A percentile compares a stretch with the other conserved stretches of the same genome.
phyloP scores from a whole-genome alignment of 1,140 invertebrate genomes.

The Zaprionus kolodkinae region DNA sequence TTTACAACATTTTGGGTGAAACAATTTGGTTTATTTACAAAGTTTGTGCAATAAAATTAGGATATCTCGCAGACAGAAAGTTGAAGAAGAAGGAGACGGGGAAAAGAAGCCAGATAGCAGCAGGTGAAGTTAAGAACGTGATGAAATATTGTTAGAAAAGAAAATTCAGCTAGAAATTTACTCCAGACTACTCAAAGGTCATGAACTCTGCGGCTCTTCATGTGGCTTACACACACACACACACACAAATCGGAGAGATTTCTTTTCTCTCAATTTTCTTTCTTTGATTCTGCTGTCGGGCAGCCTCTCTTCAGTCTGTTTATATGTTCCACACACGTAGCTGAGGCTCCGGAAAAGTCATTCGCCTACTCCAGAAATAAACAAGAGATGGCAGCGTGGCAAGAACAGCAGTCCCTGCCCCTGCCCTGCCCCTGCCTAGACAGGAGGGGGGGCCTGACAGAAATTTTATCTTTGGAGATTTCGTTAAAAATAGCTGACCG shows the following conservation, averaged over 20 bases:
- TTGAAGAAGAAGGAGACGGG: background rate
- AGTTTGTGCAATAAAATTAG: slow-evolving; percentile 25
- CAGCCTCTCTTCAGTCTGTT: slow-evolving; percentile 51
- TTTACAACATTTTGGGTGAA: slow-evolving; percentile 38
- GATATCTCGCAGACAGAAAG: background rate
- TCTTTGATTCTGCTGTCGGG: slow-evolving; percentile 7
- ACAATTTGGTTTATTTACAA: slow-evolving; percentile 17
- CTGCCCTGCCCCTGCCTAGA: slow-evolving; percentile 21
- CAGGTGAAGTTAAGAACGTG: slow-evolving; percentile 17
- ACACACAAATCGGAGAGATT: slow-evolving; percentile 16
- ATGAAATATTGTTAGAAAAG: slow-evolving; percentile 2
- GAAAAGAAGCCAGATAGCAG: background rate
- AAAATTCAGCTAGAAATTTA: slow-evolving; percentile 24
- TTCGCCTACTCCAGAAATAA: slow-evolving; percentile 80
- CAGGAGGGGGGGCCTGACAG: slow-evolving; percentile 34
- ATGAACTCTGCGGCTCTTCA: slow-evolving; percentile 61
- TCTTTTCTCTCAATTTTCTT: slow-evolving; percentile 5
- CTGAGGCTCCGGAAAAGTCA: slow-evolving; percentile 74
- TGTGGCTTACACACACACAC: background rate
- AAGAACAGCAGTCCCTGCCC: slow-evolving; percentile 26
- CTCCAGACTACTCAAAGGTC: slow-evolving; percentile 50
- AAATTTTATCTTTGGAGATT: slow-evolving; percentile 65
- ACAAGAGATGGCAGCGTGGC: slow-evolving; percentile 55
- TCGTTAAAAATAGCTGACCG: slow-evolving; percentile 63
- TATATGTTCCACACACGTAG: slow-evolving; percentile 69